Evolutionary conservation across 2,113 vertebrate species (phyloP).

Genomic region (Dromaius novaehollandiae): DNA sequence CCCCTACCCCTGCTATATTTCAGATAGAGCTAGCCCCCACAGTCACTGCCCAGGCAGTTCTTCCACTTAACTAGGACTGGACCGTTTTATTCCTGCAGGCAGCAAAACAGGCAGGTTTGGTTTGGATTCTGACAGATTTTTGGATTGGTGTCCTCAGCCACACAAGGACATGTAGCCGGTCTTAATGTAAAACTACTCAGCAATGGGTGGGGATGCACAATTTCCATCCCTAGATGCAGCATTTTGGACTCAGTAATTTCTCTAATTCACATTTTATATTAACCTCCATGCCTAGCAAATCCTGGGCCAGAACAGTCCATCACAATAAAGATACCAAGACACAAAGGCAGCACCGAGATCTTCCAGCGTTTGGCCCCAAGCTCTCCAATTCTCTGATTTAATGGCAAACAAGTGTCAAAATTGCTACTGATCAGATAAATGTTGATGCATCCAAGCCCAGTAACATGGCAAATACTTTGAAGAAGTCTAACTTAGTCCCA

Average conservation of each 20-base stretch:
- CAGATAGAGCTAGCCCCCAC: background rate
- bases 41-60: rapidly evolving
- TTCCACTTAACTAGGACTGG: background rate
- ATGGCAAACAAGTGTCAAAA: background rate
- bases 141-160: background rate
- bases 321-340: background rate
- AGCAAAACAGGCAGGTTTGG: background rate
- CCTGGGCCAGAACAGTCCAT: background rate
- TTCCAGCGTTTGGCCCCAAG: background rate
- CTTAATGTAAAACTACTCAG: background rate
- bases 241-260: background rate
- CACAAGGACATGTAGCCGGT: background rate
- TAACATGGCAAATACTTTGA: background rate
- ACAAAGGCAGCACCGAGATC: rapidly evolving
- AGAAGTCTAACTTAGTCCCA: too few relatives aligned
- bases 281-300: background rate
- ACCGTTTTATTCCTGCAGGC: background rate
- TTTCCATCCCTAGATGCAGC: background rate
- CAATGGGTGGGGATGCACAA: background rate
- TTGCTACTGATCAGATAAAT: background rate
- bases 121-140: background rate
- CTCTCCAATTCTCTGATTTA: background rate
- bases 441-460: background rate
- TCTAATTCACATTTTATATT: background rate
- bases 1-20: rapidly evolving